phyloP scores from a whole-genome alignment of 2,797 vertebrate species.

The Malurus splendens region DNA sequence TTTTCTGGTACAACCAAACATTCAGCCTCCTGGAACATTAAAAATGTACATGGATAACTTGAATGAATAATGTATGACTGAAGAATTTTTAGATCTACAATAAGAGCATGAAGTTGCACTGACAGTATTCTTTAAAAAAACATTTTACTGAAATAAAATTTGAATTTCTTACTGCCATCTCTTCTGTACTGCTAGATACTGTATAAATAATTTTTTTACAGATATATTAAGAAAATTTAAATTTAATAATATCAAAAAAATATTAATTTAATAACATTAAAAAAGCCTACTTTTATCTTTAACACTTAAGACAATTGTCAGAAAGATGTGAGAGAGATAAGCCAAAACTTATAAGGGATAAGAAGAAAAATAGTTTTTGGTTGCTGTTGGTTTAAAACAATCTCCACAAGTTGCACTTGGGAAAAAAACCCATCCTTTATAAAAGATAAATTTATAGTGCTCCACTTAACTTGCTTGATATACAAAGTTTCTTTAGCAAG shows the following conservation, averaged over 20 bases:
- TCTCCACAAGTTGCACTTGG: neutral
- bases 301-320: neutral
- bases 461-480: neutral
- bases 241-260: neutral
- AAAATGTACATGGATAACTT: neutral
- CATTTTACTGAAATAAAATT: neutral
- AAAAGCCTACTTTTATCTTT: neutral
- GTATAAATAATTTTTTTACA: neutral
- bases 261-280: neutral
- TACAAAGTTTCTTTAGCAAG: neutral
- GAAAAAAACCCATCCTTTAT: neutral
- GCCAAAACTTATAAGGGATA: neutral
- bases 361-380: rapidly evolving
- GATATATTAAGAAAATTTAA: neutral
- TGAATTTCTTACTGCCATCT: neutral
- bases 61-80: neutral
- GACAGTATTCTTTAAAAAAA: neutral
- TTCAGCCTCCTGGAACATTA: neutral
- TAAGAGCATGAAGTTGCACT: neutral
- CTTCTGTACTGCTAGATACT: neutral
- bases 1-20: neutral
- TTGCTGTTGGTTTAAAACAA: neutral
- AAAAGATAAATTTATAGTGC: neutral
- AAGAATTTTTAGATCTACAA: neutral
- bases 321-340: neutral